Base-by-base conservation (phyloP, 1,140 invertebrate genomes). In the Solen grandis region DNA sequence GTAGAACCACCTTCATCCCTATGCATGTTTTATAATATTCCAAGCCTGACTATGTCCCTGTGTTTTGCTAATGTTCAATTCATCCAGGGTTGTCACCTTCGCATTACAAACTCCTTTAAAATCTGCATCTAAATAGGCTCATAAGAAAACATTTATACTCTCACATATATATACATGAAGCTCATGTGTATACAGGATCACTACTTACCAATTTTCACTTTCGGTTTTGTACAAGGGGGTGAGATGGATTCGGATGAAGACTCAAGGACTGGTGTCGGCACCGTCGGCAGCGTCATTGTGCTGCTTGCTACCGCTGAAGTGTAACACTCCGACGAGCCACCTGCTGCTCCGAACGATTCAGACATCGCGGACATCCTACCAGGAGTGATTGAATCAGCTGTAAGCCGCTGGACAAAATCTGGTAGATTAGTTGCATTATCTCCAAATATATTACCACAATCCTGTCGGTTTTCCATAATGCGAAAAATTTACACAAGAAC, bases 311-410 rank as follows among this genome's bases (percentile, higher is more conserved):
- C 68, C 68, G 57, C 27, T 1, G 68, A 70, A 0, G 68, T 55
- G 16, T 55, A 33, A 13, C 35, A 22, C 13, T 62, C 57, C 0
- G 57, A 29, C 8, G 41, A 35, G 22, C 70, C n/a, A 29, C 33
- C 16, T 29, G 16, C 55, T 33, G 22, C 38, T 41, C 73, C 74
- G 60, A 66, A 76, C n/a, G 31, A 50, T 41, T 76, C 74, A 57
- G 19, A 54, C 41, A 76, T 27, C 60, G 66, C 41, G 27, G 74
- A 50, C 74, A 76, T 76, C 46, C 74, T 65, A 16, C 74, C 74
- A 36, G 74, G 74, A 13, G 74, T 65, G 62, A 76, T 76, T 22
- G 74, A 63, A 76, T 76, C 74, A 76, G 74, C 74, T 76, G 74
- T 36, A 55, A 76, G 33, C 46, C 66, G 65, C 46, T 76, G 74